These are phyloP conservation scores for Rhodeus uyekii DNA, from an alignment of 2,797 vertebrate species.

Conservation along the genomic window DNA sequence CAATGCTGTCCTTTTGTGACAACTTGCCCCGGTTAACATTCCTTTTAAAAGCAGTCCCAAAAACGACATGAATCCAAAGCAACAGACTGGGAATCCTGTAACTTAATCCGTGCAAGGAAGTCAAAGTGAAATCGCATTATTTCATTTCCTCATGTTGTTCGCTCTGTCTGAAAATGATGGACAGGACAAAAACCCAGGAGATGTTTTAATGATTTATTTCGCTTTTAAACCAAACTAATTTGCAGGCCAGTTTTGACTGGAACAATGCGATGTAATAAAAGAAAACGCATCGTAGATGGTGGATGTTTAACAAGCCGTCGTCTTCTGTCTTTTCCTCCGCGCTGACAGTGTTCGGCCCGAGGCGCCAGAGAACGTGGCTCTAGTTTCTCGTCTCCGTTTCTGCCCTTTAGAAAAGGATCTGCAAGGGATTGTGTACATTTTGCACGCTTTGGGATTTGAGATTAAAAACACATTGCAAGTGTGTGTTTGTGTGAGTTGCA, in stretches of 20 bases:
- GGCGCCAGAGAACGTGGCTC: constrained; percentile 18
- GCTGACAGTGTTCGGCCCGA: not conserved
- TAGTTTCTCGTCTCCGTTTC: constrained; percentile 15
- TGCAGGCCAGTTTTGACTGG: not conserved
- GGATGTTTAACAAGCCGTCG: not conserved
- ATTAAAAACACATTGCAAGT: constrained; percentile 38
- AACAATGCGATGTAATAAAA: constrained; percentile 1
- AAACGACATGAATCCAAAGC: not conserved
- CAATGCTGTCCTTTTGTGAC: not conserved
- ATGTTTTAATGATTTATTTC: not conserved
- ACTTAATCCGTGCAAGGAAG: not conserved
- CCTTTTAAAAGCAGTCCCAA: not conserved
- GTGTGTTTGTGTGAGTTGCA: constrained; percentile 29
- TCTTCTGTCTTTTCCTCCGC: not conserved
- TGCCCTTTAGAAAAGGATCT: constrained; percentile 45
- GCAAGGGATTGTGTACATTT: constrained; percentile 41
- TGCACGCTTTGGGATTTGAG: constrained; percentile 18
- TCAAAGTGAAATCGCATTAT: constrained; percentile 20
- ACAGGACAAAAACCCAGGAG: not conserved
- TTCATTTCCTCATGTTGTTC: no score
- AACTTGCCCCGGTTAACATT: not conserved
- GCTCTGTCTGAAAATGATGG: constrained; percentile 33
- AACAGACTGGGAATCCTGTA: not conserved
- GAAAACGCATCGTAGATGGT: not conserved
- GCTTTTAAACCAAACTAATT: constrained; percentile 2